These are phyloP conservation scores for Torymus auratus DNA, from an alignment of 2,888 invertebrate genomes.

Conservation along the genomic window DNA sequence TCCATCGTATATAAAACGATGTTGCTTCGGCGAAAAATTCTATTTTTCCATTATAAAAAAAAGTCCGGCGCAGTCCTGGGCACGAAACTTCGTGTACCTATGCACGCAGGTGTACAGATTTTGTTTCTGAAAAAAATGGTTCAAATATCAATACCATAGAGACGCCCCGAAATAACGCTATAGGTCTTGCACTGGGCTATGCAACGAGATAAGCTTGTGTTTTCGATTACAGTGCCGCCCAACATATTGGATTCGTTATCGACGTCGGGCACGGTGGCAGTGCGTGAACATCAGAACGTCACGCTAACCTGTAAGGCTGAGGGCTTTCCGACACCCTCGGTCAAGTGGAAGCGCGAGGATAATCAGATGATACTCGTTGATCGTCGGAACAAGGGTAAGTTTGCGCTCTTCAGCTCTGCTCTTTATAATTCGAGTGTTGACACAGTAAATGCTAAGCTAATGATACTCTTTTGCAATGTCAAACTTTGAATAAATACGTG, in stretches of 20 bases:
- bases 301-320: constrained; percentile 93
- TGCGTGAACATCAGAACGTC: constrained; percentile 95
- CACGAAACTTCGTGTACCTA: too few species aligned
- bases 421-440: too few species aligned
- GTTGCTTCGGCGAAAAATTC: too few species aligned
- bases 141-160: constrained; percentile 2
- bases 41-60: too few species aligned
- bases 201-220: constrained; percentile 43
- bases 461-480: too few species aligned
- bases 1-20: too few species aligned
- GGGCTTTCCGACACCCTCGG: constrained; percentile 93
- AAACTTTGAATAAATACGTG: too few species aligned
- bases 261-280: constrained; percentile 93
- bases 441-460: too few species aligned
- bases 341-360: constrained; percentile 95
- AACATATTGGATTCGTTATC: constrained; percentile 94
- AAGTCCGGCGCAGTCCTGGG: too few species aligned
- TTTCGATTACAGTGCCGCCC: constrained; percentile 87
- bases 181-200: constrained; percentile 4
- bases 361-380: constrained; percentile 91
- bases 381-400: constrained; percentile 89
- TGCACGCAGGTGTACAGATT: too few species aligned
- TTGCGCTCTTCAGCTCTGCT: neutral
- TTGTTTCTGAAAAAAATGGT: too few species aligned
- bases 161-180: neutral